Conservation (phyloP, 2,888 invertebrate species). For the Cantharis lateralis region DNA sequence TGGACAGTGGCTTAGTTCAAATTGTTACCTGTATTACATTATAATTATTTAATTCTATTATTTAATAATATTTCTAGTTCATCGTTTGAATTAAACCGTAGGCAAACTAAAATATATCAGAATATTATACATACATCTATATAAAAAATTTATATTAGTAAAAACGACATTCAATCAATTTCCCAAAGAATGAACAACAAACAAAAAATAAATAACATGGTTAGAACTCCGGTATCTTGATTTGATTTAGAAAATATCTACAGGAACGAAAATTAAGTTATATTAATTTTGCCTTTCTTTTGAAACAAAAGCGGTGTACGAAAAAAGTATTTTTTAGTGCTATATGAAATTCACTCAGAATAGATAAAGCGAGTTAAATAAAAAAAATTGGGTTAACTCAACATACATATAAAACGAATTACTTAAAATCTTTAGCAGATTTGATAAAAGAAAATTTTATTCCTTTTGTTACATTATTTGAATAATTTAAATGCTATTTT, state of each 20-base stretch:
- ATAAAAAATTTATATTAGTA: not conserved
- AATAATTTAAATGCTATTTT: not conserved
- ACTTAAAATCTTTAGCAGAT: not conserved
- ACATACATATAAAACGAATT: not conserved
- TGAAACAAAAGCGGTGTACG: not conserved
- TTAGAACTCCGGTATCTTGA: constrained; percentile 1
- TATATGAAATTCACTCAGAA: not conserved
- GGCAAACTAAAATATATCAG: not conserved
- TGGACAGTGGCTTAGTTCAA: too few species aligned
- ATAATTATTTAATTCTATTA: too few species aligned
- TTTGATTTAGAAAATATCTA: constrained; percentile 1
- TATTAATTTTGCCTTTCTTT: constrained; percentile 7
- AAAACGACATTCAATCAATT: not conserved
- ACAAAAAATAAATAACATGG: not conserved
- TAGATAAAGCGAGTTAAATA: not conserved
- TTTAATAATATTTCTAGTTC: too few species aligned
- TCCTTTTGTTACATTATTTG: not conserved
- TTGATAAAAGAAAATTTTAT: not conserved
- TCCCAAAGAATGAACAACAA: not conserved
- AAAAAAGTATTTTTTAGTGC: not conserved
- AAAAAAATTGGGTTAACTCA: not conserved
- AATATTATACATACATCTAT: not conserved
- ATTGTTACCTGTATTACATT: too few species aligned
- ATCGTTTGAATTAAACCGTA: not conserved
- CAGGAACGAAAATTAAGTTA: constrained; percentile 10